Conservation (phyloP, 2,797 vertebrate genomes). For the Oophaga sylvatica region DNA sequence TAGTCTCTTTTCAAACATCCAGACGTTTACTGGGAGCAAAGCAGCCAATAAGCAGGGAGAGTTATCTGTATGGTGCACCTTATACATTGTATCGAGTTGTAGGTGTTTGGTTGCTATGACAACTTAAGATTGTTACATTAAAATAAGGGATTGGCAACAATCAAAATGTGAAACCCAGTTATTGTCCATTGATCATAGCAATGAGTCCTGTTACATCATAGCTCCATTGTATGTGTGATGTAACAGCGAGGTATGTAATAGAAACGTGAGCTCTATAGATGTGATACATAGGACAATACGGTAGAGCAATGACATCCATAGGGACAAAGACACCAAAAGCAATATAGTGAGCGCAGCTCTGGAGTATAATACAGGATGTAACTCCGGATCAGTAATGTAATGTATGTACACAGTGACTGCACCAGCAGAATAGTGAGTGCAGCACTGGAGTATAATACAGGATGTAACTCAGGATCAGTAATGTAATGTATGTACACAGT, state of each 20-base stretch:
- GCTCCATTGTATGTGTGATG: not conserved
- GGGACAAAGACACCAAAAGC: not conserved
- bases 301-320: not conserved
- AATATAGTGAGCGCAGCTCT: not conserved
- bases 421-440: too few species aligned
- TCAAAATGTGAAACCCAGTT: not conserved
- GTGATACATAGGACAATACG: not conserved
- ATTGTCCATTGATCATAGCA: too few species aligned
- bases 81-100: not conserved
- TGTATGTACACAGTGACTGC: too few species aligned
- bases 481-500: too few species aligned
- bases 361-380: conserved; percentile 2
- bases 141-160: not conserved
- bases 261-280: not conserved
- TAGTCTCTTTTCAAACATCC: conserved; percentile 7
- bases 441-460: too few species aligned
- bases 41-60: not conserved
- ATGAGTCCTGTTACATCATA: too few species aligned
- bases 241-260: not conserved
- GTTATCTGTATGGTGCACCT: not conserved
- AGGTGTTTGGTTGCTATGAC: not conserved
- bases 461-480: too few species aligned
- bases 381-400: not conserved
- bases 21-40: not conserved
- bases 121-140: not conserved